A percentile compares a stretch with the other conserved stretches of the same genome.
phyloP scores from a whole-genome alignment of 1,140 invertebrate genomes.

The Drosophila pachea region DNA sequence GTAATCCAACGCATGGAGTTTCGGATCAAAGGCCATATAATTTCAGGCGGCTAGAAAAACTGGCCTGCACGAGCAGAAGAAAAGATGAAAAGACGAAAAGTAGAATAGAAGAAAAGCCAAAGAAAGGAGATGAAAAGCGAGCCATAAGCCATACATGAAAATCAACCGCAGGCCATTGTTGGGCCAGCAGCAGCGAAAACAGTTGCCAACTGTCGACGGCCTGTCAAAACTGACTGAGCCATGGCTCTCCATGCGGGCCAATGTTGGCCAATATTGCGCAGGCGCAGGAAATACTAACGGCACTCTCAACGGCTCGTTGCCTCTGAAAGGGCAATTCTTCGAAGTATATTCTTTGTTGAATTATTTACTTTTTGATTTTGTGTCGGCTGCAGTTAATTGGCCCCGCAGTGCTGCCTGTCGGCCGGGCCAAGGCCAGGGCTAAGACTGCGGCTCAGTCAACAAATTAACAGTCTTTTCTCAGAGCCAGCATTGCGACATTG shows the following conservation, averaged over 20 bases:
- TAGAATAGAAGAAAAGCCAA: constrained; percentile 36
- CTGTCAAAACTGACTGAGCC: constrained; percentile 61
- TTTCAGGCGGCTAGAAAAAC: constrained; percentile 46
- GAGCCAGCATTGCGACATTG: constrained; percentile 60
- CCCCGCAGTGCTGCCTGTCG: constrained; percentile 48
- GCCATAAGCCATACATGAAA: constrained; percentile 58
- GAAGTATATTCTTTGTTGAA: constrained; percentile 41
- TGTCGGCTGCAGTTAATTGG: constrained; percentile 69
- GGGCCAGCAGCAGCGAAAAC: constrained; percentile 25
- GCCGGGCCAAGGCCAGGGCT: constrained; percentile 40
- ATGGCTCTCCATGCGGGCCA: constrained; percentile 6
- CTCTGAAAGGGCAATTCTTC: constrained; percentile 2
- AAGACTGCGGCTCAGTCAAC: constrained; percentile 52
- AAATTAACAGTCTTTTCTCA: constrained; percentile 46
- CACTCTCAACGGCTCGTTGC: constrained; percentile 3
- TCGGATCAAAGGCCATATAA: constrained; percentile 65
- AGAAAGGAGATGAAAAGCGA: constrained; percentile 34
- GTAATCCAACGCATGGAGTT: constrained; percentile 56
- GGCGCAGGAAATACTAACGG: constrained; percentile 69
- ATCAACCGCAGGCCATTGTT: constrained; percentile 70
- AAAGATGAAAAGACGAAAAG: constrained; percentile 38
- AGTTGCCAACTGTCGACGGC: constrained; percentile 55
- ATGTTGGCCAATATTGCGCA: constrained; percentile 51
- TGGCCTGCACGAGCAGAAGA: constrained; percentile 30
- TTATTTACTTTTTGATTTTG: constrained; percentile 74